Conservation (phyloP, 2,888 invertebrate species). For the Anodontia alba region DNA sequence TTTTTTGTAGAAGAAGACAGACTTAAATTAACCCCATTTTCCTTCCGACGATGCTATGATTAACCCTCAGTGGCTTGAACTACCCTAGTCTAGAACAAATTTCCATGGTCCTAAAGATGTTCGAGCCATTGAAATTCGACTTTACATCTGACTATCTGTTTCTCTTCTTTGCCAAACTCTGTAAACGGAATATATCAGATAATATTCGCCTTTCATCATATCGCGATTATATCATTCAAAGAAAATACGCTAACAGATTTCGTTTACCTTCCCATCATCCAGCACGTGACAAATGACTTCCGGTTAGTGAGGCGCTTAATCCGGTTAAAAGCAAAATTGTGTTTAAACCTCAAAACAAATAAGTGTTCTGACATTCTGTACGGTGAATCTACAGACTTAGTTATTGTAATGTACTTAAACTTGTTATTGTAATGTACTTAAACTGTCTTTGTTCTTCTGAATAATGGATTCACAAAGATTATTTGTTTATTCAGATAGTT, state of each 20-base stretch:
- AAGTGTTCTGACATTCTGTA: constrained; percentile 2
- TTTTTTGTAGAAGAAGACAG: too few relatives aligned
- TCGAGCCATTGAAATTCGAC: too few relatives aligned
- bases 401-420: neutral
- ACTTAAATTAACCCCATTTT: too few relatives aligned
- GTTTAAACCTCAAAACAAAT: constrained; percentile 46
- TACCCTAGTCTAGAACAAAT: too few relatives aligned
- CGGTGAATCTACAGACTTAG: neutral
- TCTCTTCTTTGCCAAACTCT: too few relatives aligned
- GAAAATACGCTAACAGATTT: constrained; percentile 16
- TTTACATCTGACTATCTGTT: too few relatives aligned
- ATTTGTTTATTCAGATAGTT: too few relatives aligned
- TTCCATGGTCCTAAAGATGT: too few relatives aligned
- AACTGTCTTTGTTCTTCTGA: neutral
- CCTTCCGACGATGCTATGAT: too few relatives aligned
- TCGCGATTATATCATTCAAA: constrained; percentile 15
- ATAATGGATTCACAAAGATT: neutral
- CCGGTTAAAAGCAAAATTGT: constrained; percentile 51
- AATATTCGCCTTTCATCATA: neutral
- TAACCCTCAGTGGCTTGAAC: too few relatives aligned
- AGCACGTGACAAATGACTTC: constrained; percentile 6
- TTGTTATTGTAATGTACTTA: neutral
- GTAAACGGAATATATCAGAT: too few relatives aligned
- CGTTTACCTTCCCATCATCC: constrained; percentile 12
- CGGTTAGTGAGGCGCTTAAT: constrained; percentile 3